Base-by-base conservation (phyloP, 2,888 invertebrate genomes). In the Strigamia transsilvanica region DNA sequence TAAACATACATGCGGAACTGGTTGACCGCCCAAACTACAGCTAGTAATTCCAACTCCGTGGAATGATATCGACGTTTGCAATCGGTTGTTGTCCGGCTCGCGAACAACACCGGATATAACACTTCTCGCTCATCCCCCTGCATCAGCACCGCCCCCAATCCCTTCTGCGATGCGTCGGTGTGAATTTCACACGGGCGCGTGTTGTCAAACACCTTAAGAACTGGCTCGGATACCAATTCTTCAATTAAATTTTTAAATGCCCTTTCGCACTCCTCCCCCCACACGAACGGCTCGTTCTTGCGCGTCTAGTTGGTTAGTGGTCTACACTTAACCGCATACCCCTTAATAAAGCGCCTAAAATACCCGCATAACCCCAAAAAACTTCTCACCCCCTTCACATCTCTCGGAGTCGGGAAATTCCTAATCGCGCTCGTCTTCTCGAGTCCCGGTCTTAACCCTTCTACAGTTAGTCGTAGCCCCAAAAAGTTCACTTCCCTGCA, bases 41-140 rank as follows among this genome's bases (percentile, higher is more conserved):
- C 83, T 41, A 83, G 34, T 13, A 80, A 12, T 21, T 83, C 83
- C 7, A 79, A 81, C 81, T 83, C 83, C 0, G 83, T 83, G 18
- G 80, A 73, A 4, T n/a, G 41, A 10, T 81, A 83, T 15, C 41
- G 18, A 12, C 13, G 13, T 46, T 83, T 81, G 7, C 73, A 51
- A 15, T 18, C 27, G 5, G 61, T 78, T 2, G 27, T 18, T 27
- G n/a, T 78, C 13, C 18, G 2, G 32, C 78, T 78, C n/a, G 27
- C 21, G 10, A 5, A 78, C 0, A 78, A 0, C 4, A 78, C 9
- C 12, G 27, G 78, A 78, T 27, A 27, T n/a, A 21, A 27, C 5
- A 7, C 78, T 6, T 13, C 78, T 5, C 0, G 5, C 32, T 78
- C 27, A 7, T 32, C 78, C 0, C 5, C 5, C 9, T 78, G 78